Percentiles rank a stretch among this genome's conserved stretches.
Evolutionary conservation across 2,797 vertebrate species (phyloP).

Genomic region (Takifugu ocellatus): DNA sequence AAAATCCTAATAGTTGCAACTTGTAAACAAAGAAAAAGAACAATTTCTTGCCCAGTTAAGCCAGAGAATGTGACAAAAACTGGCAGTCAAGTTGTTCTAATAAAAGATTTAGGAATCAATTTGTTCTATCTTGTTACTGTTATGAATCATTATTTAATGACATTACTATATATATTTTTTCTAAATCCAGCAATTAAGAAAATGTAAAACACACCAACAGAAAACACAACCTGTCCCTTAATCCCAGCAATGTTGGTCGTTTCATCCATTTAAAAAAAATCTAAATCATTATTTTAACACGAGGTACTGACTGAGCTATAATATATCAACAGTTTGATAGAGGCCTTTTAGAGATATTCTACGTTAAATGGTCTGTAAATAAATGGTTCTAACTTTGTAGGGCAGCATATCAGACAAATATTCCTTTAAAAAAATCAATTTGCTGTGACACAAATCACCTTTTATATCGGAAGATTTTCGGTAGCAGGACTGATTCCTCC

Average conservation of each 20-base stretch:
- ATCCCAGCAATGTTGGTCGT: not conserved
- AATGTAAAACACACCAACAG: not conserved
- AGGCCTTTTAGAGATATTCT: not conserved
- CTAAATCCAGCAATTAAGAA: no score
- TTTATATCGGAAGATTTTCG: constrained; percentile 1
- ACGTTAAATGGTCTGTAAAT: not conserved
- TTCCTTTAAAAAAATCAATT: constrained; percentile 3
- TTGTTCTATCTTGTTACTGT: not conserved
- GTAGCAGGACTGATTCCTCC: constrained; percentile 6
- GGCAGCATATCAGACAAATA: constrained; percentile 6
- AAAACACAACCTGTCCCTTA: not conserved
- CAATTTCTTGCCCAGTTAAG: constrained; percentile 32
- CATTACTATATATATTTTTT: not conserved
- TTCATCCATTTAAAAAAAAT: not conserved
- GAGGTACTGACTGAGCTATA: not conserved
- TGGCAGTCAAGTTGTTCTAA: constrained; percentile 40
- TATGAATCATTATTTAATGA: not conserved
- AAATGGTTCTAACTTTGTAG: not conserved
- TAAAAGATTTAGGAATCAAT: constrained; percentile 6
- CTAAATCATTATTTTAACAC: not conserved
- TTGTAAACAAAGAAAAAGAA: constrained; percentile 37
- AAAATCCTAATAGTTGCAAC: constrained; percentile 12
- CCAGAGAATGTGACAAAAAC: constrained; percentile 39
- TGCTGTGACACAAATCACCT: constrained; percentile 5
- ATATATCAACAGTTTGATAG: constrained; percentile 4